Base-by-base conservation (phyloP, 2,113 vertebrate genomes). In the Amazona guildingii region DNA sequence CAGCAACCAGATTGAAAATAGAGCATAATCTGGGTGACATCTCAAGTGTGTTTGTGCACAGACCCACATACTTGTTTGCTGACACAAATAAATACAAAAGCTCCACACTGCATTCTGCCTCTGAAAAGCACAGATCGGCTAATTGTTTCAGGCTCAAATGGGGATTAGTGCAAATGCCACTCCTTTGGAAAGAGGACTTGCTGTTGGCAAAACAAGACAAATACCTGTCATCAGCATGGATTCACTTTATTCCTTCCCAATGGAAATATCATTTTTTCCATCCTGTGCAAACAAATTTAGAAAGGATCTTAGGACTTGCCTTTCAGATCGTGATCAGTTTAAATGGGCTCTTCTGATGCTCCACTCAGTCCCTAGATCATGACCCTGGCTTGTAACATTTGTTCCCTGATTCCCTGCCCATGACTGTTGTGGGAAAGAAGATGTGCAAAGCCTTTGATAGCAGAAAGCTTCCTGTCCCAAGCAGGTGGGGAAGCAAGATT, bases 181-280 rank as follows among this genome's bases (percentile, higher is more conserved):
- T 88, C 64, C 80, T 92, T 82, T 95, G 92, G 88, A 91, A 96
- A 82, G 94, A 79, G 70, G 62, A 84, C 76, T 92, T 72, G 83
- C 77, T 96, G 95, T 64, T 97, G 95, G 96, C 96, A 96, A 96
- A 97, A 93, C 94, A 95, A 94, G 83, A 89, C 88, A 92, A 97
- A 96, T 96, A 96, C 94, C 95, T 96, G 94, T 94, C 95, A 96
- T 86, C 94, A 49, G 73, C 73, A 52, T 0, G 13, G 80, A 90
- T 92, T 93, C 90, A 41, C 73, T 97, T 94, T 90, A 94, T 75
- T 96, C 92, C 73, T 95, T 91, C 83, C 83, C 86, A 69, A 66
- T 49, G 88, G 93, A 96, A 96, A 92, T 93, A 68, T 10, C 2
- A 70, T 81, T 95, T 96, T 95, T 96, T 96, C 96, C 95, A 88